These are phyloP conservation scores for Griposia aprilina DNA, from an alignment of 2,888 invertebrate genomes.

Conservation along the genomic window DNA sequence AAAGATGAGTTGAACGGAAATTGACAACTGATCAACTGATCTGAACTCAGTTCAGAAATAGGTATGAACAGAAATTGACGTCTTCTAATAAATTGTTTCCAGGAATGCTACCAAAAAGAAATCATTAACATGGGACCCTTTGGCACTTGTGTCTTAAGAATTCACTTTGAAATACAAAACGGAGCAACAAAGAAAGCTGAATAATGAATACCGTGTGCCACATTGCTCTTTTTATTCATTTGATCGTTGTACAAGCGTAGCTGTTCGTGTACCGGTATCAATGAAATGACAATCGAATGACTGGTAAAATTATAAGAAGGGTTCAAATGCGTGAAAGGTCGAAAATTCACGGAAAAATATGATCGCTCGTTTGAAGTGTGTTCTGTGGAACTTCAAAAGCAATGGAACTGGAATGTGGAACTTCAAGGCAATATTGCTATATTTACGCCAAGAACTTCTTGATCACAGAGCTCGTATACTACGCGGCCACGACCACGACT, in stretches of 20 bases:
- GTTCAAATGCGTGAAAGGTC: not conserved
- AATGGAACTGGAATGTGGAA: no score
- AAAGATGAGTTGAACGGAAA: not conserved
- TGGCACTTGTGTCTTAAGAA: not conserved
- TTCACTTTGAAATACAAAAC: slow-evolving; percentile 34
- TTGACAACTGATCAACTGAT: not conserved
- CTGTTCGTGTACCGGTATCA: not conserved
- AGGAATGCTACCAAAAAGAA: not conserved
- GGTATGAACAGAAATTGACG: no score
- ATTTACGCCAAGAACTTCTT: not conserved
- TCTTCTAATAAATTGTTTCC: not conserved
- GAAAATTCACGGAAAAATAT: not conserved
- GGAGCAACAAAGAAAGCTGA: not conserved
- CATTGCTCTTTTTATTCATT: slow-evolving; percentile 16
- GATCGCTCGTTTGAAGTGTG: not conserved
- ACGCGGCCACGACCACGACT: not conserved
- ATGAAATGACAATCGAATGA: not conserved
- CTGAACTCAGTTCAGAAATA: no score
- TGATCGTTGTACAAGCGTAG: not conserved
- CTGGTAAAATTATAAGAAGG: not conserved
- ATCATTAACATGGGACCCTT: not conserved
- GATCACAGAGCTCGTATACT: not conserved
- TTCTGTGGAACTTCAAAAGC: not conserved
- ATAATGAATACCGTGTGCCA: slow-evolving; percentile 3
- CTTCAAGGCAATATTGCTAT: no score